Evolutionary conservation across 2,888 invertebrate species (phyloP), one percentile per base, ranked within the genome.

Genomic region (Monoplex corrugatus): DNA sequence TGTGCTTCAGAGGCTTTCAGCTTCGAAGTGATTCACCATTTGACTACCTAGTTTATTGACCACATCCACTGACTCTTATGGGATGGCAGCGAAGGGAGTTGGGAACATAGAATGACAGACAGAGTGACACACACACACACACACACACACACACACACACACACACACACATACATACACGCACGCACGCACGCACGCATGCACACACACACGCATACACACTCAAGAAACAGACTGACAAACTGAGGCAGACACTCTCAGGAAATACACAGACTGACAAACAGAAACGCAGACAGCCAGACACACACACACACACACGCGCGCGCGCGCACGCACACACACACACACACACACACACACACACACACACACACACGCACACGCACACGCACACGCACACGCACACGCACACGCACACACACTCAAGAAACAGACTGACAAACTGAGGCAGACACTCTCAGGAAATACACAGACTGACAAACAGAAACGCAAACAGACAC

Each of bases 331-430:
- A 50, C 50, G 3, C 2, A 50, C 2, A 23, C 50, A 50, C 50
- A 50, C 50, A 50, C 50, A 50, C 50, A 50, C 50, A 50, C 50
- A 50, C 50, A 50, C 50, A 50, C 50, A 50, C 50, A 50, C 50
- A 50, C 68, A 72, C 85, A 84, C 28, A 44, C n/a, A 84, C 84
- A 80, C 35, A 84, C 84, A 84, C 44, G n/a, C 68, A 68, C 68
- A 1, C 68, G 32, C 68, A 10, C n/a, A 68, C 68, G 1, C 68
- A 68, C 68, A 1, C n/a, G 10, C 68, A n/a, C 68, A n/a, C 68
- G 32, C n/a, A n/a, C 68, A 32, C 68, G 32, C n/a, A 45, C 32
- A 50, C 50, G 8, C 57, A 35, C 38, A 32, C 57, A 35, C 57
- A 35, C 45, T n/a, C 32, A 16, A 23, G 16, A 40, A 1, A 72